Base-by-base conservation (phyloP, 2,113 vertebrate genomes). In the Actinemys pallida region DNA sequence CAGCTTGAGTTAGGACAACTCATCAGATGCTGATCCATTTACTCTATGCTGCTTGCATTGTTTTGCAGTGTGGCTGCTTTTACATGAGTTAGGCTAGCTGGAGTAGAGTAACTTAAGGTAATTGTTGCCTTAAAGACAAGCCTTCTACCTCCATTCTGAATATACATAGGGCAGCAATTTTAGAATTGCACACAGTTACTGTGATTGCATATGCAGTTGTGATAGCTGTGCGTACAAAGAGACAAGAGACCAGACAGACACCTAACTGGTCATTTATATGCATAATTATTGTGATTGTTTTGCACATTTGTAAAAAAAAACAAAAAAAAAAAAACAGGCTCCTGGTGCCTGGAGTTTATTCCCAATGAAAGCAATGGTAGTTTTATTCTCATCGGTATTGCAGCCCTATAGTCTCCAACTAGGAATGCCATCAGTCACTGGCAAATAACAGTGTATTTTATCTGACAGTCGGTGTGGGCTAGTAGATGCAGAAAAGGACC, bases 391-490 rank as follows among this genome's bases (percentile, higher is more conserved):
- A 88, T 47, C 83, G 92, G 95, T 94, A 96, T 94, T 84, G 42
- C 83, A 96, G 95, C 94, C 93, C 91, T 24, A 0, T 86, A 95
- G 86, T 84, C 89, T 96, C 90, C 95, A 87, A 96, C 89, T 85
- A 95, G 93, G 84, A 95, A 95, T 90, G 95, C 79, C 47, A 2
- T 39, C 86, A 94, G 89, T 3, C 72, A 56, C 59, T 91, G 96
- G 96, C 96, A 97, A 96, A 94, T 90, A 92, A 14, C 91, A 93
- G 89, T 93, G 85, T 95, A 93, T 86, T 90, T 90, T 81, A 81
- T 91, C 89, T 45, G 93, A 91, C 92, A 90, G 90, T 90, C 87
- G 87, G 76, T 62, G 29, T 81, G 79, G 62, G 87, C 94, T 93
- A 53, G 90, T 93, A 91, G 84, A 39, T 52, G 29, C 31, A 92